Evolutionary conservation across 2,888 invertebrate genomes (phyloP).

Genomic region (Oxycera nigricornis): DNA sequence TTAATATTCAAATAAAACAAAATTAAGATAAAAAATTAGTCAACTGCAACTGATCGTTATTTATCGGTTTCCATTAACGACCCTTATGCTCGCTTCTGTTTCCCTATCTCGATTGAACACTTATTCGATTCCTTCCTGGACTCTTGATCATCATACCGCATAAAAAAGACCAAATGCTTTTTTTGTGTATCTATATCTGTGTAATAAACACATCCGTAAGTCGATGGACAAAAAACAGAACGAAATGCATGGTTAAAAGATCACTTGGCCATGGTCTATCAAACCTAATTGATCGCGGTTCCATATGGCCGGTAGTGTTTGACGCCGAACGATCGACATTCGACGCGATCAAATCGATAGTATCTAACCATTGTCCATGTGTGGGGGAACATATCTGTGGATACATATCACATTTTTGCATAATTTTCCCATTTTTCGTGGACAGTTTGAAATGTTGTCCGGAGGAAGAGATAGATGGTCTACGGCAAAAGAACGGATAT

Average conservation of each 20-base stretch:
- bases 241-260: not conserved
- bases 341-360: not conserved
- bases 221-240: not conserved
- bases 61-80: slow-evolving; percentile 17
- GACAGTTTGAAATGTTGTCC: no score
- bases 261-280: slow-evolving; percentile 48
- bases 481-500: no score
- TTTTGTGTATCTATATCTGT: not conserved
- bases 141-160: not conserved
- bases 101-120: not conserved
- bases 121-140: no score
- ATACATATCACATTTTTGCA: slow-evolving; percentile 41
- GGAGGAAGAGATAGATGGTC: no score
- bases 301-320: slow-evolving; percentile 59
- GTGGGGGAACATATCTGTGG: no score
- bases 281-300: slow-evolving; percentile 63
- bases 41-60: slow-evolving; percentile 12
- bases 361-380: no score
- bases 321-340: slow-evolving; percentile 40
- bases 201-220: not conserved
- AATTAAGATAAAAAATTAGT: not conserved
- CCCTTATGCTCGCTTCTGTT: not conserved
- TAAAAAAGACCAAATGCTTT: not conserved
- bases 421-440: slow-evolving; percentile 41
- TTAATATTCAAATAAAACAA: not conserved